Conservation (phyloP, 2,113 vertebrate species). For the Labeo catla region DNA sequence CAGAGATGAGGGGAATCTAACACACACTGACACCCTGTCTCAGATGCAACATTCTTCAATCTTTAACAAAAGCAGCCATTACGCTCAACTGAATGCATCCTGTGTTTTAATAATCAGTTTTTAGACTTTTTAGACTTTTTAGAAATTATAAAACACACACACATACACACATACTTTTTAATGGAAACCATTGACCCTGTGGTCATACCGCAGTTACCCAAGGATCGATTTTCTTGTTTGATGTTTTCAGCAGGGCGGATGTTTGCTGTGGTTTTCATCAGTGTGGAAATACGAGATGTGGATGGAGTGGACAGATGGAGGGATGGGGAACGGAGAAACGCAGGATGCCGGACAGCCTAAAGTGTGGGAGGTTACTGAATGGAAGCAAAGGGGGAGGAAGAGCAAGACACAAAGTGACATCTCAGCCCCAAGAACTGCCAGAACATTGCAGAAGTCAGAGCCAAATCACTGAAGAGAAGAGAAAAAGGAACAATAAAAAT, state of each 20-base stretch:
- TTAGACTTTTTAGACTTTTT: not conserved
- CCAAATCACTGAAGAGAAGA: constrained; percentile 20
- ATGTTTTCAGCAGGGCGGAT: not conserved
- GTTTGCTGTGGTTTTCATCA: constrained; percentile 41
- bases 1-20: constrained; percentile 21
- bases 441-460: constrained; percentile 15
- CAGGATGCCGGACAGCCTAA: constrained; percentile 7
- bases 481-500: not conserved
- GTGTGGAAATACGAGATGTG: constrained; percentile 19
- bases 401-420: constrained; percentile 32
- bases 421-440: not conserved
- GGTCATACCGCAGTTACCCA: constrained; percentile 1
- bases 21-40: constrained; percentile 41
- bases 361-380: constrained; percentile 32
- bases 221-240: not conserved
- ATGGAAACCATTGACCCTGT: not conserved
- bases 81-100: not conserved
- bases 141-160: not conserved
- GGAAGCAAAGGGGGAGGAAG: not conserved
- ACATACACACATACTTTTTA: not conserved
- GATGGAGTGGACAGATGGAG: constrained; percentile 14
- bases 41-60: constrained; percentile 29
- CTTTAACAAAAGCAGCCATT: constrained; percentile 29
- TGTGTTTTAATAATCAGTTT: not conserved
- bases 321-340: not conserved